Evolutionary conservation across 2,113 vertebrate genomes (phyloP).

Genomic region (Dasyprocta punctata): DNA sequence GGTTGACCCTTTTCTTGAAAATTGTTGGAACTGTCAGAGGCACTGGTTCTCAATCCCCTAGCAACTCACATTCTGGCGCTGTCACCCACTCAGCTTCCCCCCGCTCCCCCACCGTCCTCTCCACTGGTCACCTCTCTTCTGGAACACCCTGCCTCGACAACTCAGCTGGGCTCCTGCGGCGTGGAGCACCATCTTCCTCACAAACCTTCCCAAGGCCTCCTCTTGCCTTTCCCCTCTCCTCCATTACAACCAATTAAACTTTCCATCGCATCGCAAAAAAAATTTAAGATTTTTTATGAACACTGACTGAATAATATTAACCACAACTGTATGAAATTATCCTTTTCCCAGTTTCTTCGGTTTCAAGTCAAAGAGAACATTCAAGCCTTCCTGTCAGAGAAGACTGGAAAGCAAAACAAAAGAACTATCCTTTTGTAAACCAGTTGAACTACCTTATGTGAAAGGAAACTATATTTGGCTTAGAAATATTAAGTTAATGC

Average conservation of each 20-base stretch:
- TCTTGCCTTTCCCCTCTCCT: neutral
- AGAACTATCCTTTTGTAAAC: neutral
- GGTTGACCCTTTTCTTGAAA: neutral
- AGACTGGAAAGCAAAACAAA: neutral
- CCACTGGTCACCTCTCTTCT: neutral
- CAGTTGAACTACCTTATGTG: neutral
- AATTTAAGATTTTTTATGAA: neutral
- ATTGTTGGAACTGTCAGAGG: neutral
- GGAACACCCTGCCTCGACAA: neutral
- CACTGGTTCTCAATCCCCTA: neutral
- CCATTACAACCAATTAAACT: neutral
- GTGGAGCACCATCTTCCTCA: neutral
- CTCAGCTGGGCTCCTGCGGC: too few species aligned
- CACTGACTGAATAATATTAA: neutral
- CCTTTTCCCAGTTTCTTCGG: neutral
- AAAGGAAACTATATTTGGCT: neutral
- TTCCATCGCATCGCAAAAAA: neutral
- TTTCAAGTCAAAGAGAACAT: conserved; percentile 6
- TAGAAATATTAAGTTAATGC: neutral
- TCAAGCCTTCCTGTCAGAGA: neutral
- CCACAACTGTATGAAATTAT: neutral
- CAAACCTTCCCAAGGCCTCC: neutral
- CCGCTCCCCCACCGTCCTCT: neutral
- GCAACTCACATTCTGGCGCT: neutral
- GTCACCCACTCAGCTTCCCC: neutral